Conservation (phyloP, 2,797 vertebrate species). For the Heliangelus exortis region DNA sequence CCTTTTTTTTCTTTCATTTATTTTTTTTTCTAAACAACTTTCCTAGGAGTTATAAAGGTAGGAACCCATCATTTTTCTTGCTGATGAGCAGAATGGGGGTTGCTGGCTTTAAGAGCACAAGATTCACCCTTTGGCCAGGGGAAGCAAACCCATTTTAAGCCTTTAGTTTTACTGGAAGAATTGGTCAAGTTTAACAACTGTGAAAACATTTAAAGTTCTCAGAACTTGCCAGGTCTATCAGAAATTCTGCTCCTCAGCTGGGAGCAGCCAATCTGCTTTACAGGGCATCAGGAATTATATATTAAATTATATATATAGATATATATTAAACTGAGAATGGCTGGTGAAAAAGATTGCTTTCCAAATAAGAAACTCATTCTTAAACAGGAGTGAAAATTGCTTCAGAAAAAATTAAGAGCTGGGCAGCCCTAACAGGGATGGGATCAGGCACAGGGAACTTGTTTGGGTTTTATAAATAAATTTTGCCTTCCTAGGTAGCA, state of each 20-base stretch:
- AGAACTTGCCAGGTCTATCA: conserved; percentile 75
- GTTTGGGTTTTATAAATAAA: not conserved
- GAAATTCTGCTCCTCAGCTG: conserved; percentile 10
- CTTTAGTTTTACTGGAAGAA: not conserved
- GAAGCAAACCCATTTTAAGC: not conserved
- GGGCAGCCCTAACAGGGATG: not conserved
- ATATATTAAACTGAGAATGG: not conserved
- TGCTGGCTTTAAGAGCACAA: not conserved
- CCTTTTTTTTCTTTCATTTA: too few relatives aligned
- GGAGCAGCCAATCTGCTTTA: conserved; percentile 14
- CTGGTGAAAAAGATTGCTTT: conserved; percentile 23
- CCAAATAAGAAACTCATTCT: conserved; percentile 38
- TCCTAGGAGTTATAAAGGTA: not conserved
- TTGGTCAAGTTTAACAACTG: conserved; percentile 42
- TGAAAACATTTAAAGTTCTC: conserved; percentile 65
- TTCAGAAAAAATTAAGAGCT: not conserved
- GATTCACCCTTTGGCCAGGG: not conserved
- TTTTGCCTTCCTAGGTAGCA: not conserved
- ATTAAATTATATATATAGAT: too few relatives aligned
- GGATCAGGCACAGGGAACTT: not conserved
- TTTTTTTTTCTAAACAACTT: not conserved
- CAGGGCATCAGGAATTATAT: not conserved
- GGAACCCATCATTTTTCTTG: not conserved
- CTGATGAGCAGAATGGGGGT: not conserved
- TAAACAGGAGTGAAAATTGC: not conserved